Conservation (phyloP, 2,888 invertebrate species). For the Axea sp. region DNA sequence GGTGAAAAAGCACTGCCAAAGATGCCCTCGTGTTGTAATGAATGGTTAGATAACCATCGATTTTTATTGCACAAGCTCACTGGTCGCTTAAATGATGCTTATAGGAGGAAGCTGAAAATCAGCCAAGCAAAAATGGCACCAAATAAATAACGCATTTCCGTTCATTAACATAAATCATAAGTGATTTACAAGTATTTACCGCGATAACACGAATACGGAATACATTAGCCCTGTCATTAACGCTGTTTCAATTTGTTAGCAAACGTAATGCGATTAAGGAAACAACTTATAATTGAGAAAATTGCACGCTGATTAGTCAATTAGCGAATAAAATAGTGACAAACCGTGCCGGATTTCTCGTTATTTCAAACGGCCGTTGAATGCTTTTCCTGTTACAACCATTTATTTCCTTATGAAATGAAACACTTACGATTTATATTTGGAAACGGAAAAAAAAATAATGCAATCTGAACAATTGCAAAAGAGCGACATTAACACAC, state of each 20-base stretch:
- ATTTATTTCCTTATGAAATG: not conserved
- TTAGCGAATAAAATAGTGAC: conserved; percentile 27
- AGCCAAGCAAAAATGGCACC: not conserved
- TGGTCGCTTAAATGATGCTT: no score
- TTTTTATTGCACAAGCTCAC: conserved; percentile 11
- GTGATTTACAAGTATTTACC: conserved; percentile 35
- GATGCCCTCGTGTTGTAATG: not conserved
- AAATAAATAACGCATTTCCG: conserved; percentile 15
- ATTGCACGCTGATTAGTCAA: conserved; percentile 38
- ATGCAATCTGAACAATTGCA: no score
- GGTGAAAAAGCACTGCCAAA: not conserved
- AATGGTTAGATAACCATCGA: conserved; percentile 13
- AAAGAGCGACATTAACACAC: no score
- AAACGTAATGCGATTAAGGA: conserved; percentile 33
- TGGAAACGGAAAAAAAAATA: not conserved
- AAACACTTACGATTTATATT: not conserved
- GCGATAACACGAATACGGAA: conserved; percentile 24
- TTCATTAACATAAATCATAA: conserved; percentile 42
- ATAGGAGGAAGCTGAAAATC: conserved; percentile 24
- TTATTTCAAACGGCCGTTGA: conserved; percentile 17
- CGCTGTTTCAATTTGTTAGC: conserved; percentile 37
- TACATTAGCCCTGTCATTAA: conserved; percentile 29
- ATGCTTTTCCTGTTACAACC: conserved; percentile 4
- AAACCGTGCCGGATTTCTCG: conserved; percentile 5
- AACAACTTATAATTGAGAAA: conserved; percentile 39